Evolutionary conservation across 2,888 invertebrate genomes (phyloP), one percentile per base, ranked within the genome.

Genomic region (Perdita meconis): DNA sequence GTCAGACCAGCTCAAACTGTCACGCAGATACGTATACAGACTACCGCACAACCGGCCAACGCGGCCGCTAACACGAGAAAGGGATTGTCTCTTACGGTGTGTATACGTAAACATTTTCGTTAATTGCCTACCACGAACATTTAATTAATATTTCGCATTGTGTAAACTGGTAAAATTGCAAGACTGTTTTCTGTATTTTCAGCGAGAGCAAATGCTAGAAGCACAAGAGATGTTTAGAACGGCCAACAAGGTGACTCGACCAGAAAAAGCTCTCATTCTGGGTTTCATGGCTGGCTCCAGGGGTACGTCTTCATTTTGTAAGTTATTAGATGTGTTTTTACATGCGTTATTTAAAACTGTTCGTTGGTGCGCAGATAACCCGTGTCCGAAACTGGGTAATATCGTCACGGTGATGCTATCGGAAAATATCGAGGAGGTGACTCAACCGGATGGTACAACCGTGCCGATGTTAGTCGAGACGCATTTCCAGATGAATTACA

Each of bases 241-340:
- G 79, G 98, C 99, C 44, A 99, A 99, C 92, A 96, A 97, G 90
- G 98, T 99, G 64, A 98, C 98, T 2, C 93, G 98, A 83, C 98
- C 98, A 0, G 99, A 99, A 92, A 99, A 99, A 92, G 98, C 98
- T 66, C 96, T 99, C 63, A 99, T 99, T 90, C 94, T 99, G 38
- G 98, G 98, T 82, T 99, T 99, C 90, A 99, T 99, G 98, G 98
- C 98, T 61, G 99, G 99, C n/a, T 97, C 98, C 8, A 95, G 98
- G 93, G 97, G 97, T 97, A 91, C 77, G 88, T 78, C 50, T 72
- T 4, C 50, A 6, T 19, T 36, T 36, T 53, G 26, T 6, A 3
- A 40, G 19, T 55, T 8, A 30, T 44, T 34, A 56, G 30, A 6
- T 30, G 3, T 30, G 30, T 30, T 2, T 30, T 30, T 30, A 30